These are phyloP conservation scores for Siniperca undulata DNA, from an alignment of 2,797 vertebrate genomes.

Conservation along the genomic window DNA sequence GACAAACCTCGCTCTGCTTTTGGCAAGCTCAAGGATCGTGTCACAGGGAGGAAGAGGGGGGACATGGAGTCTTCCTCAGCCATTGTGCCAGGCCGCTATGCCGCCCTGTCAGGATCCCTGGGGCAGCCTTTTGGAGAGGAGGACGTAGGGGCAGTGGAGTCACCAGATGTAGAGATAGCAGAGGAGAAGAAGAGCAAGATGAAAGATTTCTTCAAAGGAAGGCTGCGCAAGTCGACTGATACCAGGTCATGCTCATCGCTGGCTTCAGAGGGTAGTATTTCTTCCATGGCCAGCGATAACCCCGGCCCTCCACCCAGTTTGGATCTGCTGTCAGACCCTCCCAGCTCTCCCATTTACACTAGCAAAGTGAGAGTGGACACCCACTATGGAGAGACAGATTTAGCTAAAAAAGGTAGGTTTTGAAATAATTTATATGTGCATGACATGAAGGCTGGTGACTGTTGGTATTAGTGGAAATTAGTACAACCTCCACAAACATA, in stretches of 20 bases:
- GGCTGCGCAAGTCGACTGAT: conserved; percentile 90
- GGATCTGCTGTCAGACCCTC: conserved; percentile 81
- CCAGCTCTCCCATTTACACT: conserved; percentile 88
- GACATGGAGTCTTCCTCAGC: conserved; percentile 95
- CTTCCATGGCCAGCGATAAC: conserved; percentile 90
- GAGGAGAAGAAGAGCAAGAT: conserved; percentile 90
- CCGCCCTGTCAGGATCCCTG: conserved; percentile 83
- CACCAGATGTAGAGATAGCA: conserved; percentile 74
- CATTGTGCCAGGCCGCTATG: conserved; percentile 92
- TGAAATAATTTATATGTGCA: conserved; percentile 6
- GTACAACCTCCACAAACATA: background rate
- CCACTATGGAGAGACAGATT: conserved; percentile 84
- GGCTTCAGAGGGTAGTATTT: conserved; percentile 93
- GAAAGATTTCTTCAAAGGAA: conserved; percentile 93
- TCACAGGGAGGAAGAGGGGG: conserved; percentile 92
- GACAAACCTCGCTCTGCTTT: conserved; percentile 95
- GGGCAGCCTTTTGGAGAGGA: conserved; percentile 76
- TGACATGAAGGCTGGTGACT: background rate
- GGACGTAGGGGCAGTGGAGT: conserved; percentile 69
- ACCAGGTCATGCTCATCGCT: conserved; percentile 93
- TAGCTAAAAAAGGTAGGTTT: conserved; percentile 82
- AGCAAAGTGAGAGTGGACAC: conserved; percentile 89
- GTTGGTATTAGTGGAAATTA: background rate
- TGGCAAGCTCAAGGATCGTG: conserved; percentile 95
- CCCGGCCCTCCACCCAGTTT: conserved; percentile 85